Conservation (phyloP, 2,797 vertebrate genomes). For the Tarsius wallacei region DNA sequence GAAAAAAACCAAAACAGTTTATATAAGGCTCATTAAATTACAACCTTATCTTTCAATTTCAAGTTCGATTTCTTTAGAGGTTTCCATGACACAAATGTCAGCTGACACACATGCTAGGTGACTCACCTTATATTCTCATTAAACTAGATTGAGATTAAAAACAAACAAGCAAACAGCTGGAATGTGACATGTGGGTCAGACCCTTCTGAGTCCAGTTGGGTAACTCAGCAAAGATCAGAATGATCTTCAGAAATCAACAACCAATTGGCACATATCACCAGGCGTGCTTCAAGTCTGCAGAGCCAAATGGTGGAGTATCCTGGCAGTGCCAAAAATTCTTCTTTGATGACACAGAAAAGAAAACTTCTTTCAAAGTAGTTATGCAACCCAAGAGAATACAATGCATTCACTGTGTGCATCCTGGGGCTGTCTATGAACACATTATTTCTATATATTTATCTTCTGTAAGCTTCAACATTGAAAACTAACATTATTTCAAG, state of each 20-base stretch:
- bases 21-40: background rate
- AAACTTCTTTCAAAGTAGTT: conserved; percentile 75
- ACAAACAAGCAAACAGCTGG: conserved; percentile 63
- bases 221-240: conserved; percentile 49
- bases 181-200: conserved; percentile 57
- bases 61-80: conserved; percentile 18
- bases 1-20: conserved; percentile 45
- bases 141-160: conserved; percentile 64
- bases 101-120: background rate
- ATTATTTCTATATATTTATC: conserved; percentile 70
- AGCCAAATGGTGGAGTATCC: background rate
- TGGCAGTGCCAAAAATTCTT: conserved; percentile 60
- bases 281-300: conserved; percentile 18
- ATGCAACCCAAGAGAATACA: conserved; percentile 43
- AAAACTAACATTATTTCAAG: conserved; percentile 53
- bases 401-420: background rate
- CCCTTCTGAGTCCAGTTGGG: background rate
- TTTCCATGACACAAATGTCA: conserved; percentile 66
- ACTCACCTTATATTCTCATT: conserved; percentile 64
- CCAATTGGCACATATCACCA: conserved; percentile 10
- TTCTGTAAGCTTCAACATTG: conserved; percentile 29
- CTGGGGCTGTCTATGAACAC: background rate
- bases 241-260: conserved; percentile 62
- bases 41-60: conserved; percentile 27
- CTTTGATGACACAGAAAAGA: conserved; percentile 71